Percentiles rank a stretch among this genome's conserved stretches.
phyloP scores from a whole-genome alignment of 2,888 invertebrate genomes.

The Augochlorella aurata region DNA sequence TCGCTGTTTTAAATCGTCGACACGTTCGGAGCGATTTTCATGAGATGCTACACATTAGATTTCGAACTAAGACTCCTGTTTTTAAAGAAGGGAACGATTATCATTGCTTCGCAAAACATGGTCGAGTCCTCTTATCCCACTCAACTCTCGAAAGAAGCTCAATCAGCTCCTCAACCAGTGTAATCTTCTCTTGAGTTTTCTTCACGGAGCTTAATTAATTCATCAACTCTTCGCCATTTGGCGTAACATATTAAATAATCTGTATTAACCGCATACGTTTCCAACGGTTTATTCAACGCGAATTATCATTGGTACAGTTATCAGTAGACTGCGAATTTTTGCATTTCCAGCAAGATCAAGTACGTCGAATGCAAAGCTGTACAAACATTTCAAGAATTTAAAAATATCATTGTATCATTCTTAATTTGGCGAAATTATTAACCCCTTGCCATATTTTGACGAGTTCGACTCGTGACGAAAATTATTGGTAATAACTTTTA shows the following conservation, averaged over 20 bases:
- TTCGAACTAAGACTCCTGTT: neutral
- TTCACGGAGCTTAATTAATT: conserved; percentile 7
- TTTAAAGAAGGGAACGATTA: neutral
- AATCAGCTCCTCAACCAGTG: conserved; percentile 3
- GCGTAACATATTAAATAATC: neutral
- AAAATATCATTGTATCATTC: too few species aligned
- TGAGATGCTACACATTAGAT: neutral
- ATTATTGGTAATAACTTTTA: too few species aligned
- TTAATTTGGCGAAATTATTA: too few species aligned
- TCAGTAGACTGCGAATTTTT: too few species aligned
- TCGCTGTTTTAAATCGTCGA: neutral
- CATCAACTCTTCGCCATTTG: neutral
- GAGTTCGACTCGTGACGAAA: too few species aligned
- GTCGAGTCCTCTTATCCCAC: conserved; percentile 7
- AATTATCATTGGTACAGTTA: too few species aligned
- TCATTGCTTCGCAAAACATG: conserved; percentile 10
- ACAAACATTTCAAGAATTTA: too few species aligned
- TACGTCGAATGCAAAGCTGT: too few species aligned
- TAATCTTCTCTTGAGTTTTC: conserved; percentile 11
- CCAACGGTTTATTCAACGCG: too few species aligned
- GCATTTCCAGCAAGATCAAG: too few species aligned
- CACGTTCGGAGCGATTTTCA: neutral
- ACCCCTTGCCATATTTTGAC: too few species aligned
- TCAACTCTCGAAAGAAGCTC: conserved; percentile 6
- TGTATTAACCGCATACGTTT: too few species aligned